Evolutionary conservation across 1,140 invertebrate genomes (phyloP).

Genomic region (Trachymyrmex cornetzi): DNA sequence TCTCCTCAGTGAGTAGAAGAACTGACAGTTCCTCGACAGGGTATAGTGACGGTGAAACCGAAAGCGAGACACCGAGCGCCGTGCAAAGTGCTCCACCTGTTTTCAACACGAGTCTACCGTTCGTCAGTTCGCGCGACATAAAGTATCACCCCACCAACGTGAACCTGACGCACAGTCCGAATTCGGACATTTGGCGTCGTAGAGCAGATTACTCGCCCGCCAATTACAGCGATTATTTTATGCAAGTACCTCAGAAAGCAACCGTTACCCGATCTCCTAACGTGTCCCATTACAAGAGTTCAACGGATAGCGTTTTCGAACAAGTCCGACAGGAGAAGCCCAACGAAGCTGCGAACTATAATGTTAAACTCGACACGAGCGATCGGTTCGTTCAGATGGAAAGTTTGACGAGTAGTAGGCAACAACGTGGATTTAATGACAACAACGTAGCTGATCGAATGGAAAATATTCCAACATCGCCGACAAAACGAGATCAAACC

Average conservation of each 20-base stretch:
- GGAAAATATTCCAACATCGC: conserved; percentile 70
- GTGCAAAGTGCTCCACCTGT: conserved; percentile 85
- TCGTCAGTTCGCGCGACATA: conserved; percentile 77
- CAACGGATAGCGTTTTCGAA: conserved; percentile 81
- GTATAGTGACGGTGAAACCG: conserved; percentile 87
- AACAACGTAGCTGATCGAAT: conserved; percentile 75
- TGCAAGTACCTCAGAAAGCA: conserved; percentile 80
- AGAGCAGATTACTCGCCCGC: conserved; percentile 74
- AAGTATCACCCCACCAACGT: conserved; percentile 76
- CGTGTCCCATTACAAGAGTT: conserved; percentile 80
- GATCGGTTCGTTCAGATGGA: conserved; percentile 75
- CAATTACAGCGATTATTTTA: conserved; percentile 77
- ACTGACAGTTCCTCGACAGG: conserved; percentile 85
- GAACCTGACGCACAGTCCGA: conserved; percentile 79
- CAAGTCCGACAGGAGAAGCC: conserved; percentile 80
- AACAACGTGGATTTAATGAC: conserved; percentile 82
- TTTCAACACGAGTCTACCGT: conserved; percentile 81
- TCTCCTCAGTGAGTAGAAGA: conserved; percentile 78
- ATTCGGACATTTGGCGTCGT: conserved; percentile 83
- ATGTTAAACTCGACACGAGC: conserved; percentile 76
- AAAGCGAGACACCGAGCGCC: conserved; percentile 82
- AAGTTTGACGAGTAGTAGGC: conserved; percentile 64
- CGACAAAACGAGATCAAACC: conserved; percentile 73
- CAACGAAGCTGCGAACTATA: conserved; percentile 81
- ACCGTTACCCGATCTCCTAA: conserved; percentile 82